Conservation (phyloP, 2,797 vertebrate genomes). For the Pangasius larnaudii region DNA sequence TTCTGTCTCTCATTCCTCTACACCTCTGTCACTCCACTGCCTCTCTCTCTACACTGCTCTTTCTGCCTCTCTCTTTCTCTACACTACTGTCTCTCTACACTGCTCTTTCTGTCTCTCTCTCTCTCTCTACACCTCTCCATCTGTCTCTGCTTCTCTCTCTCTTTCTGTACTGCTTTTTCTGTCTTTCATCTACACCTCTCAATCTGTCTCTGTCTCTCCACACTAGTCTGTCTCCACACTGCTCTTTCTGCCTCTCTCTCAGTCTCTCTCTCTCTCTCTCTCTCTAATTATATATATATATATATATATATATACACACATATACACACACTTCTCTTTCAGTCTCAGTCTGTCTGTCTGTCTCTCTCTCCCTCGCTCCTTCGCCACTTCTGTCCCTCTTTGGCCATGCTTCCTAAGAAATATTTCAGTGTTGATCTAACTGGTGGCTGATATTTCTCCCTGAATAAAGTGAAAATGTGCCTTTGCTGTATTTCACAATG, state of each 20-base stretch:
- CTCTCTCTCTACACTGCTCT: background rate
- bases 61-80: background rate
- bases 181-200: background rate
- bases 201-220: background rate
- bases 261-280: background rate
- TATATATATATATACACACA: too few relatives aligned
- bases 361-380: background rate
- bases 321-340: too few relatives aligned
- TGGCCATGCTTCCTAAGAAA: background rate
- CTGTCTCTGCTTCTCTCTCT: background rate
- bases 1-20: background rate
- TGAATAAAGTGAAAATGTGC: background rate
- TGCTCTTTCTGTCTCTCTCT: background rate
- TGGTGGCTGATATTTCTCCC: background rate
- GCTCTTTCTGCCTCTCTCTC: background rate
- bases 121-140: background rate
- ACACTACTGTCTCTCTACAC: background rate
- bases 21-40: background rate
- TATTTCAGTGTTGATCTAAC: too few relatives aligned
- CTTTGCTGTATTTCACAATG: slow-evolving; percentile 2
- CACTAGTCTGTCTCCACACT: background rate
- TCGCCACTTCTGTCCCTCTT: background rate
- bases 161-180: background rate
- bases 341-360: background rate
- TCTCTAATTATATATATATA: too few relatives aligned